phyloP scores from a whole-genome alignment of 2,888 invertebrate species.

The Laspeyria flexula region DNA sequence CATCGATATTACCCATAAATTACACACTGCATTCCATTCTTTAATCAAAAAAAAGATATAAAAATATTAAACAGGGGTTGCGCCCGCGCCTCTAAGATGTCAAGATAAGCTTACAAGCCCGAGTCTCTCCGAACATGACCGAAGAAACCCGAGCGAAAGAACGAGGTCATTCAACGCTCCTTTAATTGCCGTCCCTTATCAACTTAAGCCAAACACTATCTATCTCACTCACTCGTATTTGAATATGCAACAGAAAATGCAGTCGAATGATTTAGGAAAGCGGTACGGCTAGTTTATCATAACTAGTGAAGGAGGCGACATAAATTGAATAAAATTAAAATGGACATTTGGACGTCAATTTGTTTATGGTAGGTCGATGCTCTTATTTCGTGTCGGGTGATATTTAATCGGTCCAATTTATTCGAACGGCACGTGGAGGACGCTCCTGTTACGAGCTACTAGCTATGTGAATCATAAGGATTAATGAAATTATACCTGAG shows the following conservation, averaged over 20 bases:
- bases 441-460: no score
- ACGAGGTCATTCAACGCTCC: slow-evolving; percentile 65
- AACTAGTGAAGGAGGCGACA: slow-evolving; percentile 51
- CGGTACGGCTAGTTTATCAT: slow-evolving; percentile 59
- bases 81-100: slow-evolving; percentile 72
- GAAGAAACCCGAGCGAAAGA: slow-evolving; percentile 71
- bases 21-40: slow-evolving; percentile 50
- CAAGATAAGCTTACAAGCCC: slow-evolving; percentile 68
- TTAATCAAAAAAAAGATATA: slow-evolving; percentile 40
- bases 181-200: slow-evolving; percentile 74
- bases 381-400: slow-evolving; percentile 44
- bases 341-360: slow-evolving; percentile 66
- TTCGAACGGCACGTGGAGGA: slow-evolving; percentile 6
- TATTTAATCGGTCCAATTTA: slow-evolving; percentile 33
- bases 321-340: slow-evolving; percentile 78
- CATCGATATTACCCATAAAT: slow-evolving; percentile 20
- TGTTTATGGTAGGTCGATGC: slow-evolving; percentile 55
- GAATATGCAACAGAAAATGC: slow-evolving; percentile 67
- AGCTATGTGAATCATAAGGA: no score
- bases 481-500: no score
- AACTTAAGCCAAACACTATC: slow-evolving; percentile 49
- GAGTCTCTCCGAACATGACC: slow-evolving; percentile 63
- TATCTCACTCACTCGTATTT: slow-evolving; percentile 58
- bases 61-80: slow-evolving; percentile 59
- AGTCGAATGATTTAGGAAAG: slow-evolving; percentile 72